A percentile compares a stretch with the other conserved stretches of the same genome.
These are phyloP conservation scores for Epinephelus lanceolatus DNA, from an alignment of 2,113 vertebrate species.

Conservation along the genomic window DNA sequence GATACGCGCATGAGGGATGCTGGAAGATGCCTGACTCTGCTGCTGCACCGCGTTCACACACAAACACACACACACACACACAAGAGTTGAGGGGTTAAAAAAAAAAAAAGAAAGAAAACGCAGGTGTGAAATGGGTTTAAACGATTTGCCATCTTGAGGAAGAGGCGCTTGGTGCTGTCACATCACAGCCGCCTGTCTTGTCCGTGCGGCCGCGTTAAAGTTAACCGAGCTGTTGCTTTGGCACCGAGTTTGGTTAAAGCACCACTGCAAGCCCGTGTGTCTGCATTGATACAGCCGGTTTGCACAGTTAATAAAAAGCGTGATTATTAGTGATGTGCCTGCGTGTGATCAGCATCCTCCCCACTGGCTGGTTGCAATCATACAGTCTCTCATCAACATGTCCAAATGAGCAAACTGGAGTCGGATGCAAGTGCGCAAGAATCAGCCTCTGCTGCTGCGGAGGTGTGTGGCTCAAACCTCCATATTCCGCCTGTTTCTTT, in stretches of 20 bases:
- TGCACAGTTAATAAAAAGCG: not conserved
- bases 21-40: slow-evolving; percentile 5
- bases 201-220: slow-evolving; percentile 36
- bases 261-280: not conserved
- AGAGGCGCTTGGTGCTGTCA: not conserved
- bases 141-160: not conserved
- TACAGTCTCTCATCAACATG: not conserved
- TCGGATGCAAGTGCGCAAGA: slow-evolving; percentile 43
- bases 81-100: not conserved
- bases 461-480: not conserved
- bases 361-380: not conserved
- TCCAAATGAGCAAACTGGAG: not conserved
- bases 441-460: not conserved
- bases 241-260: slow-evolving; percentile 29
- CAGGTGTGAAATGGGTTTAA: slow-evolving; percentile 42
- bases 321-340: not conserved
- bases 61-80: slow-evolving; percentile 30
- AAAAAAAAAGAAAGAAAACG: not conserved
- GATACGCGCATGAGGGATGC: slow-evolving; percentile 22
- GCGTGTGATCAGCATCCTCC: not conserved
- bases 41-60: slow-evolving; percentile 29
- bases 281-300: not conserved
- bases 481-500: not conserved
- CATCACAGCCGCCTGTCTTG: not conserved
- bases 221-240: slow-evolving; percentile 55